Percentiles rank a stretch among this genome's conserved stretches.
Conservation (phyloP, 2,888 invertebrate genomes). For the Calameuta pallipes region DNA sequence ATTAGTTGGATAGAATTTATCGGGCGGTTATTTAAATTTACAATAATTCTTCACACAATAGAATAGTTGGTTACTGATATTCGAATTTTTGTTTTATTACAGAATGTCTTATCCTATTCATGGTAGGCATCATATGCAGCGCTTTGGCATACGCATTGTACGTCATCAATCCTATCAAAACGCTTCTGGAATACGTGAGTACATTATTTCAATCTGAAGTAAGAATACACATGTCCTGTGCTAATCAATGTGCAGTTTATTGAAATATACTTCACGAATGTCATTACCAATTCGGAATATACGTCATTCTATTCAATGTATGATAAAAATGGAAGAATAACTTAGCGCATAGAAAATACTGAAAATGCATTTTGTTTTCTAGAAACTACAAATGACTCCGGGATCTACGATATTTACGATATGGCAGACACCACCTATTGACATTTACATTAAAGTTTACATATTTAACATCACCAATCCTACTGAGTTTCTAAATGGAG, state of each 20-base stretch:
- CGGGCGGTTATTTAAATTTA: not conserved
- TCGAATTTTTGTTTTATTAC: slow-evolving; percentile 38
- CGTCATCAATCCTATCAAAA: slow-evolving; percentile 55
- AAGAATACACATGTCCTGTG: not conserved
- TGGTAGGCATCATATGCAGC: slow-evolving; percentile 55
- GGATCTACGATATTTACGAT: slow-evolving; percentile 72
- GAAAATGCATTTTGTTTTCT: slow-evolving; percentile 37
- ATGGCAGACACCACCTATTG: slow-evolving; percentile 76
- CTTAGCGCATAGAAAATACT: not conserved
- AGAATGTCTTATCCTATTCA: slow-evolving; percentile 62
- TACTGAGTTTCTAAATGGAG: slow-evolving; percentile 75
- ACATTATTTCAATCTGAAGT: not conserved
- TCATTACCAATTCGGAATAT: not conserved
- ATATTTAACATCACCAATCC: slow-evolving; percentile 86
- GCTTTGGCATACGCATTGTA: slow-evolving; percentile 56
- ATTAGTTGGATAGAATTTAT: not conserved
- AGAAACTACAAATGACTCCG: slow-evolving; percentile 70
- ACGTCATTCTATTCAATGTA: not conserved
- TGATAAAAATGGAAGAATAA: not conserved
- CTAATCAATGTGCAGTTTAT: not conserved
- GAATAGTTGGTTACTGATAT: not conserved
- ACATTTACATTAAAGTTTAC: slow-evolving; percentile 75
- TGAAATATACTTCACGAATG: not conserved
- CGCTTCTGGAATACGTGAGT: slow-evolving; percentile 59
- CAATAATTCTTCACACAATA: not conserved